Percentiles rank a stretch among this genome's conserved stretches.
These are phyloP conservation scores for Heterocephalus glaber DNA, from an alignment of 2,113 vertebrate genomes.

Conservation along the genomic window DNA sequence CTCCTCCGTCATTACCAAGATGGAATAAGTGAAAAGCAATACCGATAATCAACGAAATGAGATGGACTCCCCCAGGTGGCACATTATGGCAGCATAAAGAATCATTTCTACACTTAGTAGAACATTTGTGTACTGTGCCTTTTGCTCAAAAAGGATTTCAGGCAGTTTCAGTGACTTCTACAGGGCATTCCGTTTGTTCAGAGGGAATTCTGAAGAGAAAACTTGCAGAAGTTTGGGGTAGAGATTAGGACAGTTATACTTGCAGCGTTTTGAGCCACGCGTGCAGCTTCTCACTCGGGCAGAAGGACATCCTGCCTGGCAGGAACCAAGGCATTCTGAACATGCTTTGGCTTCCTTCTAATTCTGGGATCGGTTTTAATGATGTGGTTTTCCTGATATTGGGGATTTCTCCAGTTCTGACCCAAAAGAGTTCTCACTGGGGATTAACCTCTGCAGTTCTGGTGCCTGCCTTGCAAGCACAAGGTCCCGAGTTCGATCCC, in stretches of 20 bases:
- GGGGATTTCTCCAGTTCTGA: not conserved
- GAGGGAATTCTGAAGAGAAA: not conserved
- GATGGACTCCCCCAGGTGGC: not conserved
- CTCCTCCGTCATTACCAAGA: not conserved
- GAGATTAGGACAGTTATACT: not conserved
- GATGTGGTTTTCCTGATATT: not conserved
- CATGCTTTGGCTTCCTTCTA: not conserved
- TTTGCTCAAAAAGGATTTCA: conserved; percentile 15
- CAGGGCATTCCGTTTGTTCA: not conserved
- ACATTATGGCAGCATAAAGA: not conserved
- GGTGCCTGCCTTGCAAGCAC: too few relatives aligned
- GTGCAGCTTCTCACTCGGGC: not conserved
- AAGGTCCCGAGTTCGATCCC: too few relatives aligned
- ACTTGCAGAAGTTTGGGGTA: not conserved
- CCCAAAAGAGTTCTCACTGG: too few relatives aligned
- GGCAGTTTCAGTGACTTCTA: not conserved
- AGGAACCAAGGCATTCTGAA: not conserved
- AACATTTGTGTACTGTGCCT: not conserved
- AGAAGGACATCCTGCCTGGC: not conserved
- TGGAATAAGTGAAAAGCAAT: not conserved
- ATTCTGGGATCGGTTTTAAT: not conserved
- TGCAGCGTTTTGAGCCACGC: not conserved
- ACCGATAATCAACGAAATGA: not conserved
- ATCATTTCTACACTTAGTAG: not conserved
- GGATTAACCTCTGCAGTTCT: too few relatives aligned